Percentiles rank a stretch among this genome's conserved stretches.
Conservation (phyloP, 2,113 vertebrate genomes). For the Bubo bubo region DNA sequence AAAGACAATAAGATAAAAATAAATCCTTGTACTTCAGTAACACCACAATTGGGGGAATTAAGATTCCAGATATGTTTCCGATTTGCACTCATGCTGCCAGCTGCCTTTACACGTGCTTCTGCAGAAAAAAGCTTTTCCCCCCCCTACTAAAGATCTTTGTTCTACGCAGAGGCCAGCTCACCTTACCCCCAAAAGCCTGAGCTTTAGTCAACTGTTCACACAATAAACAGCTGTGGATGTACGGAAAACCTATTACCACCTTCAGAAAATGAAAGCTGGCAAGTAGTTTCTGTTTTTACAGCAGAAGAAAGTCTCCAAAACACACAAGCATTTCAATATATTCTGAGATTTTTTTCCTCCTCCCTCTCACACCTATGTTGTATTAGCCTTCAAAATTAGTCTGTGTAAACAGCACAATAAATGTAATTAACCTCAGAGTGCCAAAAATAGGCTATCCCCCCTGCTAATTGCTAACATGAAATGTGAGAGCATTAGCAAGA, state of each 20-base stretch:
- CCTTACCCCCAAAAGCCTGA: conserved; percentile 71
- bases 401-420: background rate
- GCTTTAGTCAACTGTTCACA: conserved; percentile 81
- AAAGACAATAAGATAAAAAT: background rate
- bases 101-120: conserved; percentile 70
- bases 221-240: conserved; percentile 71
- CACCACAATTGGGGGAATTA: background rate
- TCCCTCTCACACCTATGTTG: background rate
- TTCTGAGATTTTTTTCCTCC: background rate
- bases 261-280: conserved; percentile 35
- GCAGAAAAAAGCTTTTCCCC: background rate
- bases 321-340: background rate
- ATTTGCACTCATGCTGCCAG: conserved; percentile 68
- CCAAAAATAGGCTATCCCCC: background rate
- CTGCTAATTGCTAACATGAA: background rate
- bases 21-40: background rate
- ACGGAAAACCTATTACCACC: conserved; percentile 61
- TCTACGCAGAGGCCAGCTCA: conserved; percentile 68
- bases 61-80: conserved; percentile 7
- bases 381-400: conserved; percentile 4
- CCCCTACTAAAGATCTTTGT: conserved; percentile 52
- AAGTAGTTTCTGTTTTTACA: conserved; percentile 34
- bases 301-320: conserved; percentile 24
- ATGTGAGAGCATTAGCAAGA: background rate
- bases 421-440: background rate